Base-by-base conservation (phyloP, 2,888 invertebrate species). In the Aleiodes leptofemur region DNA sequence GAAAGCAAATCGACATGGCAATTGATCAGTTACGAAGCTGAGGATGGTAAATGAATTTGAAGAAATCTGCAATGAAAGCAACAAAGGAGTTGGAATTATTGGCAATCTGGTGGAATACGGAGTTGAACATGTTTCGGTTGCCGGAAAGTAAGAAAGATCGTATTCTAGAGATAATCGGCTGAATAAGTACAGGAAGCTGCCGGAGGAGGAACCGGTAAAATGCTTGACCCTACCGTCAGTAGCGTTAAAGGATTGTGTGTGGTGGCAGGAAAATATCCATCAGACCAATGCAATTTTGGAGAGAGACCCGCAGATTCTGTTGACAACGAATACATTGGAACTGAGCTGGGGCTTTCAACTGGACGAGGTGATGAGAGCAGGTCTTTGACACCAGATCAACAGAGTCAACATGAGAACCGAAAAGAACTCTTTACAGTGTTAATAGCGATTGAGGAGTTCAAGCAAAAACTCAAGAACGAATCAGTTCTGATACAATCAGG, bases 101-200 rank as follows among this genome's bases (percentile, higher is more conserved):
- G 34, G 76, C 78, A 9, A 70, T 80, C 3, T 6, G 9, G 0
- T 81, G 81, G 77, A 80, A 79, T 59, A 76, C 79, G 0, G 31
- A 51, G 3, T 31, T 29, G 4, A 76, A 77, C 34, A 34, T 8
- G 13, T 76, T 75, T 23, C 11, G 14, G 5, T 50, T 79, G 16
- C 73, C 76, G 5, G 11, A 13, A 38, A 68, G 48, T 8, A 77
- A 74, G 16, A 69, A 53, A 11, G 59, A 38, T 34, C 31, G 43
- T 23, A 51, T 72, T 43, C 23, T 53, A 3, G 31, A 70, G n/a
- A 29, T 66, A 34, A 31, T 70, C 23, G 72, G 74, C 55, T 70
- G 69, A 64, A 69, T 77, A 69, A 76, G 69, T 34, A 34, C 68
- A 38, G 7, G 4, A 38, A 73, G 11, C 69, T 74, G 29, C 34